phyloP scores from a whole-genome alignment of 2,113 vertebrate species.

The Notothenia coriiceps region DNA sequence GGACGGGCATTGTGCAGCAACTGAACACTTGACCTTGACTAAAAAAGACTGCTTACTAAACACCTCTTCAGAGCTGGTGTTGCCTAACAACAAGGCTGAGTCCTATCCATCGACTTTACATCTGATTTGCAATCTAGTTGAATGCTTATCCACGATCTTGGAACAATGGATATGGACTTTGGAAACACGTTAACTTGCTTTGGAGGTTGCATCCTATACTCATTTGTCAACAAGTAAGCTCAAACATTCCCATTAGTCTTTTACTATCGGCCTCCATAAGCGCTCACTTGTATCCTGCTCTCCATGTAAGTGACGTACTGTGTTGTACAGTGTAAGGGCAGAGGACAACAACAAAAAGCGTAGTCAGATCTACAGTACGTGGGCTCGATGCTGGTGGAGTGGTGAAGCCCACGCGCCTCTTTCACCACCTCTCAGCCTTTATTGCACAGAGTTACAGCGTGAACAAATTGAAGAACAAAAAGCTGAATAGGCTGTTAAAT shows the following conservation, averaged over 20 bases:
- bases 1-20: neutral
- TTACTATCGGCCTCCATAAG: neutral
- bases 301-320: neutral
- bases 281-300: neutral
- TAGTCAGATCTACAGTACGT: slow-evolving; percentile 19
- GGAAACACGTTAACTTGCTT: neutral
- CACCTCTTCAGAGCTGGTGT: too few species aligned
- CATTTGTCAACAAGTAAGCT: neutral
- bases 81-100: neutral
- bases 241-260: neutral
- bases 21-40: too few species aligned
- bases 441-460: slow-evolving; percentile 23
- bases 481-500: neutral
- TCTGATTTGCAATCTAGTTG: neutral
- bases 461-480: slow-evolving; percentile 3
- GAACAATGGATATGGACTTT: too few species aligned
- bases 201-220: slow-evolving; percentile 7
- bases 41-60: too few species aligned
- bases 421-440: slow-evolving; percentile 34
- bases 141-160: too few species aligned
- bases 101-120: neutral
- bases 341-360: slow-evolving; percentile 17
- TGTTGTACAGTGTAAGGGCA: slow-evolving; percentile 11
- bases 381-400: slow-evolving; percentile 36
- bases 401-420: slow-evolving; percentile 46